Conservation (phyloP, 1,140 invertebrate species). For the Lineus longissimus region DNA sequence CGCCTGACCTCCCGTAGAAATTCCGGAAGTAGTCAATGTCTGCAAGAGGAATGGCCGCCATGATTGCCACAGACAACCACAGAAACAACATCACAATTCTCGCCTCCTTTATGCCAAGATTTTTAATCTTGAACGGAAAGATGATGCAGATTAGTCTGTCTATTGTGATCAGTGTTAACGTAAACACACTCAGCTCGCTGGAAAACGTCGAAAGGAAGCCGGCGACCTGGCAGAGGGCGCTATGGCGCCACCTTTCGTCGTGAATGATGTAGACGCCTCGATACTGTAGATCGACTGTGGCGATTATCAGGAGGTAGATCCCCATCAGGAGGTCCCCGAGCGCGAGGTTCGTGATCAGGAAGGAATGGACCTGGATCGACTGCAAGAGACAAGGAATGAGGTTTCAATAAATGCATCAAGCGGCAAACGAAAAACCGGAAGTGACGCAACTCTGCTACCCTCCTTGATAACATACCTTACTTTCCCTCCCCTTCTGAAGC, state of each 20-base stretch:
- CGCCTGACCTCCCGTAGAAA: constrained; percentile 62
- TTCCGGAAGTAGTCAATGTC: constrained; percentile 56
- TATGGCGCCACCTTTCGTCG: constrained; percentile 57
- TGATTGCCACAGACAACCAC: constrained; percentile 54
- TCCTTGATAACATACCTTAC: too few species aligned
- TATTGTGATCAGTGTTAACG: constrained; percentile 62
- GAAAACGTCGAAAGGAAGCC: constrained; percentile 67
- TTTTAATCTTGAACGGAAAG: constrained; percentile 57
- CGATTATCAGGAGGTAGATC: constrained; percentile 59
- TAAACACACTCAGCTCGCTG: constrained; percentile 63
- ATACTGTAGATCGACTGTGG: constrained; percentile 56
- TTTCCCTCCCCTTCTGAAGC: constrained; percentile 39
- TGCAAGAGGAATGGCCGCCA: constrained; percentile 56
- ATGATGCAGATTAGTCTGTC: constrained; percentile 61
- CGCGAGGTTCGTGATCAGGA: constrained; percentile 64
- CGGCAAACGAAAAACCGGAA: too few species aligned
- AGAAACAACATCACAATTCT: constrained; percentile 53
- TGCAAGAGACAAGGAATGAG: too few species aligned
- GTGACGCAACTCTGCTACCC: too few species aligned
- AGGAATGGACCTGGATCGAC: constrained; percentile 57
- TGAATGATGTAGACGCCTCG: constrained; percentile 58
- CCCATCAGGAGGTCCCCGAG: constrained; percentile 61
- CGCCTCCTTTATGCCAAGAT: constrained; percentile 51
- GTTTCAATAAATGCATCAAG: too few species aligned
- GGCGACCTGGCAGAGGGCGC: constrained; percentile 57